These are phyloP conservation scores for Drosophila atripex DNA, from an alignment of 2,888 invertebrate genomes.

Conservation along the genomic window DNA sequence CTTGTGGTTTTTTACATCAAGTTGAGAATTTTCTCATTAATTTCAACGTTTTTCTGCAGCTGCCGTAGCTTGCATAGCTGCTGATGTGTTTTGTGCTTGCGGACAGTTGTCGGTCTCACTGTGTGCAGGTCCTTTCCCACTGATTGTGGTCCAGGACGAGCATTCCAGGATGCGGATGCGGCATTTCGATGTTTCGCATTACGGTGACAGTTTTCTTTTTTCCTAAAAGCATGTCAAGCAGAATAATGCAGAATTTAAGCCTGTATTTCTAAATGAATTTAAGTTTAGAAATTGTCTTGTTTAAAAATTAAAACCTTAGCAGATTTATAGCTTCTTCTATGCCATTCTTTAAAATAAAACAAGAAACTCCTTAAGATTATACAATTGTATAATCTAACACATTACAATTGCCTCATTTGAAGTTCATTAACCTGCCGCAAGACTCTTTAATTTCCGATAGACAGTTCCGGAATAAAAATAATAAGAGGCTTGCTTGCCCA, in stretches of 20 bases:
- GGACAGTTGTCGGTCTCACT: constrained; percentile 72
- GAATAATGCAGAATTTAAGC: constrained; percentile 24
- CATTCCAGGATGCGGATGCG: constrained; percentile 14
- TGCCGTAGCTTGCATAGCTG: constrained; percentile 42
- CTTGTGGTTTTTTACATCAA: constrained; percentile 73
- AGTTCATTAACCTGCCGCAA: constrained; percentile 35
- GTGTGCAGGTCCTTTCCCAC: constrained; percentile 31
- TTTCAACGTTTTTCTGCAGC: constrained; percentile 70
- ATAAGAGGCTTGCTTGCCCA: constrained; percentile 8
- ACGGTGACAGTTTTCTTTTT: not conserved
- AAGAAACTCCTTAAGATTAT: not conserved
- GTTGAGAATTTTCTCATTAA: constrained; percentile 77
- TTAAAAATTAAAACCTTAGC: too few relatives aligned
- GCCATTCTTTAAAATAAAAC: too few relatives aligned
- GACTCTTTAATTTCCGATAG: constrained; percentile 34
- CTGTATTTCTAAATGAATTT: not conserved
- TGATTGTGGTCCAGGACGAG: constrained; percentile 25
- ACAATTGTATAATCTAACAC: constrained; percentile 19
- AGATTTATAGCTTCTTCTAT: too few relatives aligned
- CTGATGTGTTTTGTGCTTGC: constrained; percentile 75
- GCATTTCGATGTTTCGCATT: constrained; percentile 35
- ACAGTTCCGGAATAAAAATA: constrained; percentile 9
- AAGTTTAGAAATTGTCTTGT: not conserved
- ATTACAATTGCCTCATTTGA: constrained; percentile 32
- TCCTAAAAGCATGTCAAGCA: constrained; percentile 45